A percentile compares a stretch with the other conserved stretches of the same genome.
Conservation (phyloP, 1,140 invertebrate genomes). For the Euura lappo region DNA sequence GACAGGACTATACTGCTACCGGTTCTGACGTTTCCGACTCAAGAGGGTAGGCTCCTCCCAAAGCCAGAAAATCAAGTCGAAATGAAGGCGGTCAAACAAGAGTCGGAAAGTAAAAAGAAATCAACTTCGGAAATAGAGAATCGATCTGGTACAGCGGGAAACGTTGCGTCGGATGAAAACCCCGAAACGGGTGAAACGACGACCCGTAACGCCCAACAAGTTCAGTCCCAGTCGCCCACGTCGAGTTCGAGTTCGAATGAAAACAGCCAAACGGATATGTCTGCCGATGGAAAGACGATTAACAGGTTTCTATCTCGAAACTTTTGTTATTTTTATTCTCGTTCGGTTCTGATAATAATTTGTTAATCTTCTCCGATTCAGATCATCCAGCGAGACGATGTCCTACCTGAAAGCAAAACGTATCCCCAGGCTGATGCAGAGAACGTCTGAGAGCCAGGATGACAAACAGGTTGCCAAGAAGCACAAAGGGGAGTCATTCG, state of each 20-base stretch:
- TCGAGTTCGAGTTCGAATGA: conserved; percentile 37
- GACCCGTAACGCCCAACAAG: conserved; percentile 20
- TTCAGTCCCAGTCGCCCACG: conserved; percentile 42
- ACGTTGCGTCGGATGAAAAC: conserved; percentile 33
- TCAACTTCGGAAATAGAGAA: conserved; percentile 16
- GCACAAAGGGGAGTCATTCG: conserved; percentile 50
- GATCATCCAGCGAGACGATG: conserved; percentile 36
- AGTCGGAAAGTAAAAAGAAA: conserved; percentile 42
- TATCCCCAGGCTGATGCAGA: conserved; percentile 50
- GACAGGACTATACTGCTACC: conserved; percentile 54
- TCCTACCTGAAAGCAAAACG: conserved; percentile 52
- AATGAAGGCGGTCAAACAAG: conserved; percentile 34
- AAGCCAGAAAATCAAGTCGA: conserved; percentile 38
- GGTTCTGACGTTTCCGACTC: conserved; percentile 53
- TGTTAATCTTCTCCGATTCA: conserved; percentile 30
- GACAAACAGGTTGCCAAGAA: conserved; percentile 47
- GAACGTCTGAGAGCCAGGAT: conserved; percentile 44
- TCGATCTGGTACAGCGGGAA: conserved; percentile 15
- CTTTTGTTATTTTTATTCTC: background rate
- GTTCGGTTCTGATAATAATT: too few species aligned
- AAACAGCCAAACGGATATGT: conserved; percentile 33
- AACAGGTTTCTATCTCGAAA: conserved; percentile 13
- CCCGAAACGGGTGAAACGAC: conserved; percentile 21
- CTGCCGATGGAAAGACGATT: conserved; percentile 27
- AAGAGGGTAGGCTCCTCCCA: conserved; percentile 52